Conservation (phyloP, 2,888 invertebrate species). For the Lucinisca nassula region DNA sequence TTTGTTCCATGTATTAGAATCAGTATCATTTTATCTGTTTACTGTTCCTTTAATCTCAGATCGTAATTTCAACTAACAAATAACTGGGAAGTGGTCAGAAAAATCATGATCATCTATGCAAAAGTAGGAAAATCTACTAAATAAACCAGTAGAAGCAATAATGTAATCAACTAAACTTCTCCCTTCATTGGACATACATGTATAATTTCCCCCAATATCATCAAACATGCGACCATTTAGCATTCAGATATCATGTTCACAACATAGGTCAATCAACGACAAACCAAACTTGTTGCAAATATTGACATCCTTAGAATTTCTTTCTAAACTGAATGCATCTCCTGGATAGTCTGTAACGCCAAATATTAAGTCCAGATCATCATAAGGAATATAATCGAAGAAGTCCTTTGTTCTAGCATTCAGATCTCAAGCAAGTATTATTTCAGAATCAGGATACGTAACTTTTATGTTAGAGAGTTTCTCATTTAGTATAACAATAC, state of each 20-base stretch:
- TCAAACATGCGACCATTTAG: constrained; percentile 31
- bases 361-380: constrained; percentile 34
- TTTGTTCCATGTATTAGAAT: neutral
- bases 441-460: constrained; percentile 6
- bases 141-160: too few relatives aligned
- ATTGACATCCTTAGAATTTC: constrained; percentile 18
- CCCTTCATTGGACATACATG: constrained; percentile 35
- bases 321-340: constrained; percentile 16
- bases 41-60: too few relatives aligned
- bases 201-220: constrained; percentile 30
- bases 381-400: constrained; percentile 30
- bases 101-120: constrained; percentile 8
- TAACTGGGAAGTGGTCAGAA: constrained; percentile 33
- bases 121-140: constrained; percentile 18
- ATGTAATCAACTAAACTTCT: constrained; percentile 46
- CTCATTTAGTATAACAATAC: constrained; percentile 27
- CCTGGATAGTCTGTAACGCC: constrained; percentile 14
- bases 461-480: constrained; percentile 23
- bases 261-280: constrained; percentile 45
- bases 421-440: constrained; percentile 43
- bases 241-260: constrained; percentile 21
- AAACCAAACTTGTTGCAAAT: constrained; percentile 36
- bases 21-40: too few relatives aligned
- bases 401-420: constrained; percentile 44
- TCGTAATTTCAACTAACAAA: constrained; percentile 9